Percentiles rank a stretch among this genome's conserved stretches.
phyloP scores from a whole-genome alignment of 53 echinoderm and acorn worm species.

The Arbacia lixula region DNA sequence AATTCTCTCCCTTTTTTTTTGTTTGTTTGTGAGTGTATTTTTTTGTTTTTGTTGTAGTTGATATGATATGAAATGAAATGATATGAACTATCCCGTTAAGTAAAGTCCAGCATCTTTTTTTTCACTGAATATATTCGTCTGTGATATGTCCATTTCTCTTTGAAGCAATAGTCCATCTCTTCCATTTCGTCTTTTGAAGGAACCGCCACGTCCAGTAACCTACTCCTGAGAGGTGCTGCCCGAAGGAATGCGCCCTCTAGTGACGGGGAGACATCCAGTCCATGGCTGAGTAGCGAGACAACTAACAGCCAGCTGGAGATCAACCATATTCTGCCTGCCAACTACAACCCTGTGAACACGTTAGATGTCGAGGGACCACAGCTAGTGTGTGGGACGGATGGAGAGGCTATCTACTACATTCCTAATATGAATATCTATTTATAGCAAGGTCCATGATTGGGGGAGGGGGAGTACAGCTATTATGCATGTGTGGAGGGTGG shows the following conservation, averaged over 20 bases:
- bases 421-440: conserved; percentile 59
- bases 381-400: conserved; percentile 93
- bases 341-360: conserved; percentile 87
- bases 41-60: no score
- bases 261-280: conserved; percentile 58
- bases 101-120: no score
- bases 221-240: conserved; percentile 35
- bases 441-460: no score
- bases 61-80: no score
- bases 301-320: conserved; percentile 74
- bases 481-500: no score
- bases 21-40: no score
- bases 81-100: no score
- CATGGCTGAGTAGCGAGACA: conserved; percentile 80
- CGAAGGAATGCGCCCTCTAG: conserved; percentile 15
- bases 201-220: conserved; percentile 21
- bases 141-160: no score
- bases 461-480: no score
- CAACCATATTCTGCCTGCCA: conserved; percentile 85
- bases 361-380: conserved; percentile 84
- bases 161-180: not conserved
- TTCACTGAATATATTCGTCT: no score
- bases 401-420: conserved; percentile 87
- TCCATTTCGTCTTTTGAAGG: not conserved
- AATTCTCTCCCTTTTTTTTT: no score